Evolutionary conservation across 1,140 invertebrate genomes (phyloP), one percentile per base, ranked within the genome.

Genomic region (Lucilia cuprina): DNA sequence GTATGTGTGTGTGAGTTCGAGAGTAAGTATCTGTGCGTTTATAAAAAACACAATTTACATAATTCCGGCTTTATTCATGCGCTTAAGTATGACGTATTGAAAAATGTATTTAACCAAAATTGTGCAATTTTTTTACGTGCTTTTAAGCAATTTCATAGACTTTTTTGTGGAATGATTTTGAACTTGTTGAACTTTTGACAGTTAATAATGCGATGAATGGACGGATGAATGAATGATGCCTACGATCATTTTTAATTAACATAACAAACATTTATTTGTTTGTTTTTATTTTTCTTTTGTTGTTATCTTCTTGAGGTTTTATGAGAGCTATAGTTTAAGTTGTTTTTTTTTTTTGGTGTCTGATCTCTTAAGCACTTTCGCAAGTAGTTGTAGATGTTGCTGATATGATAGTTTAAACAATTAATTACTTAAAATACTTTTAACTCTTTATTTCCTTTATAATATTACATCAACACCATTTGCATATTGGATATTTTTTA

Each of bases 391-490:
- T 13, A 13, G 17, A 55, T 17, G 50, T 55, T 55, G 12, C 50
- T 55, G 12, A 13, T 55, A 55, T 55, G 5, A 2, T 12, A 55
- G 50, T 30, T 30, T 30, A 70, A 70, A 21, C 65, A 70, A 70
- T 70, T 70, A 70, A 70, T 70, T 70, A 70, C 10, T 70, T 70
- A 25, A 80, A 80, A n/a, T 80, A 80, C 41, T 25, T 49, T 80
- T 80, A 80, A 80, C 77, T 80, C 47, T 49, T 80, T 21, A 80
- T 80, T 80, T 80, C 77, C 77, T 49, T 80, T 49, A 49, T 41
- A 19, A 80, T 19, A 49, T 41, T 21, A 80, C 12, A 60, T 7
- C 13, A n/a, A 60, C 55, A 60, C 55, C 55, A 60, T 78, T 78
- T 78, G 47, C 55, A 5, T n/a, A 41, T 2, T 41, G 41, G 10